A percentile compares a stretch with the other conserved stretches of the same genome.
These are phyloP conservation scores for Paralichthys olivaceus DNA, from an alignment of 2,113 vertebrate species.

Conservation along the genomic window DNA sequence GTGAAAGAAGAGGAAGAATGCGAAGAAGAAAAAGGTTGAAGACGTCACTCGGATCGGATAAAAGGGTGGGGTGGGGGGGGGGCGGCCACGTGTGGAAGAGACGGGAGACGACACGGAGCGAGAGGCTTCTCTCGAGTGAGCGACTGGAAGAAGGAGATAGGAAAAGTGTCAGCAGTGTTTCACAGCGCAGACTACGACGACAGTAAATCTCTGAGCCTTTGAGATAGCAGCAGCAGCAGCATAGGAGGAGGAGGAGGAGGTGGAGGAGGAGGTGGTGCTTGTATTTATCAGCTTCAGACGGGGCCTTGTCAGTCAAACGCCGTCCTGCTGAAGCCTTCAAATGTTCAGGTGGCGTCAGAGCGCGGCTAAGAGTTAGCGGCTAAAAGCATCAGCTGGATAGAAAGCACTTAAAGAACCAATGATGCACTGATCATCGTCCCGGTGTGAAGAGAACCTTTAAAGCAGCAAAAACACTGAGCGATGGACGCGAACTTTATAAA, in stretches of 20 bases:
- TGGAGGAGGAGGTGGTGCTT: not conserved
- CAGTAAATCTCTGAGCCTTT: conserved; percentile 26
- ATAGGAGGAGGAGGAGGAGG: too few relatives aligned
- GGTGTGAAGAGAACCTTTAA: not conserved
- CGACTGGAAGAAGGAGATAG: conserved; percentile 69
- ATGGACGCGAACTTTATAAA: not conserved
- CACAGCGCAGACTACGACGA: conserved; percentile 51
- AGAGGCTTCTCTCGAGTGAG: conserved; percentile 28
- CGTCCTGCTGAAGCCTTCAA: not conserved
- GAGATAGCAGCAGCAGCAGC: conserved; percentile 20
- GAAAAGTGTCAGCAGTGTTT: conserved; percentile 64
- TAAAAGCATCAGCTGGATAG: conserved; percentile 7
- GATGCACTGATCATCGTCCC: conserved; percentile 60
- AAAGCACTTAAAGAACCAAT: conserved; percentile 81
- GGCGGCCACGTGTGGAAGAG: conserved; percentile 41
- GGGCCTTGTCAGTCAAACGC: not conserved
- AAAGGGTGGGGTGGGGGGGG: conserved; percentile 14
- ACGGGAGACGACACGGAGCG: conserved; percentile 24
- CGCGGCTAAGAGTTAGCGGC: too few relatives aligned
- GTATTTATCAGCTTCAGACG: not conserved
- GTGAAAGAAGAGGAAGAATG: conserved; percentile 55
- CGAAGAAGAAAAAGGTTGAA: not conserved
- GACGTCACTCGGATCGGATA: conserved; percentile 40
- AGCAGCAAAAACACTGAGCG: conserved; percentile 30
- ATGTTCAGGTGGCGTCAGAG: not conserved